Evolutionary conservation across 1,140 invertebrate species (phyloP).

Genomic region (Apis mellifera): Amel_HAv3.1 CM009937.2:10412001-10412500

Average conservation of each 20-base stretch:
- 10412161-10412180: conserved; percentile 45
- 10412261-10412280: conserved; percentile 61
- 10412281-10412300: conserved; percentile 57
- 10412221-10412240: conserved; percentile 57
- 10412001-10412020: no score
- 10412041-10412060: conserved; percentile 39
- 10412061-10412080: conserved; percentile 30
- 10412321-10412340: conserved; percentile 71
- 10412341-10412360: conserved; percentile 69
- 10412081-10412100: conserved; percentile 3
- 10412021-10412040: background rate
- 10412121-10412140: conserved; percentile 45
- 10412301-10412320: conserved; percentile 62
- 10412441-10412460: background rate
- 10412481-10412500: conserved; percentile 59
- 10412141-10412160: conserved; percentile 26
- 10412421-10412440: conserved; percentile 43
- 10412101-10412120: conserved; percentile 56
- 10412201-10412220: conserved; percentile 65
- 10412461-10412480: conserved; percentile 42
- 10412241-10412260: conserved; percentile 32
- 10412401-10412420: conserved; percentile 59
- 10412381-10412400: conserved; percentile 65
- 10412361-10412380: conserved; percentile 59
- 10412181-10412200: conserved; percentile 60